Base-by-base conservation (phyloP, 2,888 invertebrate species). In the Aleiodes testaceus region DNA sequence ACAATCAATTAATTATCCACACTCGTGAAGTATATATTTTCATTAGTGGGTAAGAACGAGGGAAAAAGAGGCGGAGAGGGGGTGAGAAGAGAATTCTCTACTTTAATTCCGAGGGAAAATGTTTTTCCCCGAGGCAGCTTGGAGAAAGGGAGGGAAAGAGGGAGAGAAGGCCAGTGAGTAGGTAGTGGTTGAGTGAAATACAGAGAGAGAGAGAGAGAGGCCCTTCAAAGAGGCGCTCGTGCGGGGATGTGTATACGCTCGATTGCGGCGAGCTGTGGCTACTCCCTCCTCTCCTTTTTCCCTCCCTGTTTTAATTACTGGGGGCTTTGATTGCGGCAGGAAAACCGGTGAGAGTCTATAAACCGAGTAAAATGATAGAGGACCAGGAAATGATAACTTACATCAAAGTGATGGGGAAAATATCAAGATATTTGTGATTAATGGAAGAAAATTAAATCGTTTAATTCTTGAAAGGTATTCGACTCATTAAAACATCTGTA, bases 291-390 rank as follows among this genome's bases (percentile, higher is more conserved):
- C 70, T 75, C 73, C 72, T 71, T 69, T 66, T 73, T 42, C 50
- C 52, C 68, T 72, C 66, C 72, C 75, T 66, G 75, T 75, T 78
- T 77, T 77, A 77, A 78, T 78, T 77, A 75, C 77, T 70, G 71
- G 72, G 72, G 68, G 74, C 76, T 75, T 77, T 75, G 77, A 78
- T 76, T 78, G 77, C 73, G 75, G 71, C 72, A 68, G 63, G 63
- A 63, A 45, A 45, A 63, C 63, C 44, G 5, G 44, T 9, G 20
- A 67, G 64, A 59, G 69, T 63, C 45, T 66, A 61, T 50, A 42
- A 72, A 61, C 45, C 63, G 50, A 61, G 61, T 16, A 55, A 26
- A 44, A 18, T 22, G 42, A 36, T 7, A 26, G 64, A 14, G 42
- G 52, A 7, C 12, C 9, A 42, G 16, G 16, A 30, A 47, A 64